Conservation (phyloP, 2,113 vertebrate genomes). For the Hucho hucho region DNA sequence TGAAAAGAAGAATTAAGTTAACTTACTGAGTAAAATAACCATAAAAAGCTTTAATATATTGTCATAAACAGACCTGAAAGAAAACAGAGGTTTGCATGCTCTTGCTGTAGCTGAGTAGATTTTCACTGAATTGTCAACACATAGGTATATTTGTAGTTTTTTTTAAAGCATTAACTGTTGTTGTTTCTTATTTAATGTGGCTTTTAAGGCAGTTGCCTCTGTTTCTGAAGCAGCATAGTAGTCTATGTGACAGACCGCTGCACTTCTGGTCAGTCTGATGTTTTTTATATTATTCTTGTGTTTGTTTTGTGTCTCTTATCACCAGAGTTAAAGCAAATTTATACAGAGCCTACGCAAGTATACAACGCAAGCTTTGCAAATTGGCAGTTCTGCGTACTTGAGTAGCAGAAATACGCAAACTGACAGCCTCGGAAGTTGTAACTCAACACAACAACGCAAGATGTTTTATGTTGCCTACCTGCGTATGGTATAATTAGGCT, state of each 20-base stretch:
- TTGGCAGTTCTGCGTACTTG: too few relatives aligned
- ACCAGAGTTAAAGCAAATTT: too few relatives aligned
- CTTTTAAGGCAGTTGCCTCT: background rate
- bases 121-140: slow-evolving; percentile 2
- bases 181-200: background rate
- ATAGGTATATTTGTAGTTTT: background rate
- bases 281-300: too few relatives aligned
- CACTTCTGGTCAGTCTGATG: too few relatives aligned
- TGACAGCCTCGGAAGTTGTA: background rate
- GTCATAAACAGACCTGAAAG: too few relatives aligned
- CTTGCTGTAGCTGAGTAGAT: slow-evolving; percentile 6
- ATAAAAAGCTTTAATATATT: slow-evolving; percentile 24
- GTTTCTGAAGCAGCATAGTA: too few relatives aligned
- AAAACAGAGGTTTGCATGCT: slow-evolving; percentile 9
- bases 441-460: too few relatives aligned
- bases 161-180: slow-evolving; percentile 27
- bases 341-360: too few relatives aligned
- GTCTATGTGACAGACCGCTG: too few relatives aligned
- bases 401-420: background rate
- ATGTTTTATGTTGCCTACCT: background rate
- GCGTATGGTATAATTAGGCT: too few relatives aligned
- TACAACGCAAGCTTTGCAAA: too few relatives aligned
- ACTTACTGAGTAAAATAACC: background rate
- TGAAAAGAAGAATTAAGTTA: background rate
- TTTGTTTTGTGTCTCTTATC: too few relatives aligned